Evolutionary conservation across 2,113 vertebrate species (phyloP), one percentile per base, ranked within the genome.

Genomic region (Siniperca chuatsi): DNA sequence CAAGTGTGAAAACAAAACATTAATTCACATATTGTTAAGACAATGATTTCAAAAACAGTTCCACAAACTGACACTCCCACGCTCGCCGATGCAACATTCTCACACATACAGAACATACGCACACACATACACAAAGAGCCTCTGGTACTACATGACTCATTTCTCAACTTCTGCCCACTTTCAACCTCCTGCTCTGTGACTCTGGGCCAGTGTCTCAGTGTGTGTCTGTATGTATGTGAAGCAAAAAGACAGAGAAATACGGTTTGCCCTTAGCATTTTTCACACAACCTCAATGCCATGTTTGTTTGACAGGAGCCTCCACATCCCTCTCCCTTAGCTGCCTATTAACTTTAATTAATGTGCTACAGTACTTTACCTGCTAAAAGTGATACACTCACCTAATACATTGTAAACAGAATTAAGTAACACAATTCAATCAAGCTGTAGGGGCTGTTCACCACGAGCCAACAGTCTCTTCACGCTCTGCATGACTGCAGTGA

Each of bases 141-240:
- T 70, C 80, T 72, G 79, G 77, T 83, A 18, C 73, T 5, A 44
- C 25, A 62, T 85, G 85, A 89, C 81, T 87, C 79, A 87, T 81
- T 67, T 78, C 71, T 81, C 68, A 90, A 78, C 87, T 87, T 78
- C 87, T 87, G 75, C 88, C 81, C 87, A 90, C 87, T 86, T 82
- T 75, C 79, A 89, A 75, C 83, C 87, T 78, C 77, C 81, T 75
- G 88, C 81, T 90, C 75, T n/a, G 54, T 83, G 82, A 78, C 79
- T 90, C 57, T 21, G 8, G 75, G 71, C 67, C 70, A 79, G 46
- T 68, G 74, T 78, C 77, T 87, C 76, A 44, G 66, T 78, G 44
- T 75, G 46, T 52, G 37, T 75, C 44, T 62, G 4, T 80, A 25
- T 50, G 21, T 42, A 8, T 66, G 25, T 40, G 67, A 70, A 33